Evolutionary conservation across 1,140 invertebrate genomes (phyloP).

Genomic region (Papilio polyxenes): DNA sequence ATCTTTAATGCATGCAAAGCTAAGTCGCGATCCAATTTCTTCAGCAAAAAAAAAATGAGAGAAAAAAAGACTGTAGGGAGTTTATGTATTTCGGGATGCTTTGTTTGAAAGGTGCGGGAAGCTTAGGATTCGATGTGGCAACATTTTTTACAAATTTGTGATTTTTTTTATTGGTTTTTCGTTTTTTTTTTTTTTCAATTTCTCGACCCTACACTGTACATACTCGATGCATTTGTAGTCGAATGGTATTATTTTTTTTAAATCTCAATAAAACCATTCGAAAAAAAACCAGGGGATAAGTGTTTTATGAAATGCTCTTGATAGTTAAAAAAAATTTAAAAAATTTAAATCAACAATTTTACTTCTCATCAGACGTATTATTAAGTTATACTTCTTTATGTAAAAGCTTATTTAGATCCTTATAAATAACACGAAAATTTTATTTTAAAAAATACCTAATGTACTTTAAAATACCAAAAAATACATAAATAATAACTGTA

Average conservation of each 20-base stretch:
- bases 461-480: too few relatives aligned
- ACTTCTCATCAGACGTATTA: background rate
- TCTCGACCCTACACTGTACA: constrained; percentile 73
- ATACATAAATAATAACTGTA: too few relatives aligned
- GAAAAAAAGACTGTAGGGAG: constrained; percentile 40
- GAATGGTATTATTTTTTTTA: constrained; percentile 47
- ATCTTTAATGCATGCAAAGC: constrained; percentile 54
- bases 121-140: constrained; percentile 60
- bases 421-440: background rate
- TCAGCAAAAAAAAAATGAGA: constrained; percentile 42
- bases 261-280: constrained; percentile 52
- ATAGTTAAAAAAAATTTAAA: constrained; percentile 46
- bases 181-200: constrained; percentile 53
- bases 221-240: constrained; percentile 65
- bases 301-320: constrained; percentile 69
- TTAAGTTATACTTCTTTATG: constrained; percentile 4
- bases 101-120: constrained; percentile 49
- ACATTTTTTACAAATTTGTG: constrained; percentile 67
- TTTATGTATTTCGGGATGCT: constrained; percentile 25
- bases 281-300: constrained; percentile 60
- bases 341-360: constrained; percentile 26
- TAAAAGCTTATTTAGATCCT: background rate
- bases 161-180: constrained; percentile 40
- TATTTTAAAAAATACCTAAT: too few relatives aligned
- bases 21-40: background rate